Percentiles rank a stretch among this genome's conserved stretches.
phyloP scores from a whole-genome alignment of 2,113 vertebrate genomes.

The Nerophis ophidion region DNA sequence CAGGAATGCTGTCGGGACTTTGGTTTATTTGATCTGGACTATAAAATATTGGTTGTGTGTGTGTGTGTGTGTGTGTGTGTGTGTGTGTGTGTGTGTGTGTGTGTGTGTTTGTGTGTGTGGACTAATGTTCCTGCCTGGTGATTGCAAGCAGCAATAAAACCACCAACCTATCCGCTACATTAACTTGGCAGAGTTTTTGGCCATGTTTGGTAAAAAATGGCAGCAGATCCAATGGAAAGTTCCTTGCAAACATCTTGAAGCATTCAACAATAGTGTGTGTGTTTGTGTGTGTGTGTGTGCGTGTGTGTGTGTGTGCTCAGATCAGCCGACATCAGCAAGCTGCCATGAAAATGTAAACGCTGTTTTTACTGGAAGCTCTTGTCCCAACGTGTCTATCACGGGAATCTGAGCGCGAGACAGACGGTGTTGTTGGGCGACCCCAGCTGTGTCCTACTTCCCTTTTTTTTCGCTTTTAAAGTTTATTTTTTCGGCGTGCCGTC shows the following conservation, averaged over 20 bases:
- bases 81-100: slow-evolving; percentile 2
- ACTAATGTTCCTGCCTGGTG: slow-evolving; percentile 34
- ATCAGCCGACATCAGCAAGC: slow-evolving; percentile 3
- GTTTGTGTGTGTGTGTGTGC: too few species aligned
- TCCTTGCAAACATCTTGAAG: slow-evolving; percentile 39
- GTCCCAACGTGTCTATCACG: slow-evolving; percentile 9
- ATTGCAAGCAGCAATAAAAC: slow-evolving; percentile 39
- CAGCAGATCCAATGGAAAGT: slow-evolving; percentile 31
- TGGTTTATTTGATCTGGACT: slow-evolving; percentile 14
- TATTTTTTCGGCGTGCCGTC: slow-evolving; percentile 33
- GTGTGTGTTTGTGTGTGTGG: not conserved
- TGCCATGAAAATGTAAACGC: not conserved
- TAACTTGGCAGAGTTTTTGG: slow-evolving; percentile 23
- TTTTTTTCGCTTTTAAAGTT: slow-evolving; percentile 38
- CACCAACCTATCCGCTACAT: slow-evolving; percentile 3
- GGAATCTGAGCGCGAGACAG: not conserved
- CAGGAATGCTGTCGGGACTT: slow-evolving; percentile 5
- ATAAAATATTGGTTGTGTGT: not conserved
- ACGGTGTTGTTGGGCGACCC: too few species aligned
- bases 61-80: slow-evolving; percentile 2
- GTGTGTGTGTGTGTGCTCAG: not conserved
- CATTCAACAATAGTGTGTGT: slow-evolving; percentile 14
- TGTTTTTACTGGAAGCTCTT: slow-evolving; percentile 7
- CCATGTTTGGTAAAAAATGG: slow-evolving; percentile 32
- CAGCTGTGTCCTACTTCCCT: slow-evolving; percentile 20